Evolutionary conservation across 1,140 invertebrate species (phyloP).

Genomic region (Delia radicum): DNA sequence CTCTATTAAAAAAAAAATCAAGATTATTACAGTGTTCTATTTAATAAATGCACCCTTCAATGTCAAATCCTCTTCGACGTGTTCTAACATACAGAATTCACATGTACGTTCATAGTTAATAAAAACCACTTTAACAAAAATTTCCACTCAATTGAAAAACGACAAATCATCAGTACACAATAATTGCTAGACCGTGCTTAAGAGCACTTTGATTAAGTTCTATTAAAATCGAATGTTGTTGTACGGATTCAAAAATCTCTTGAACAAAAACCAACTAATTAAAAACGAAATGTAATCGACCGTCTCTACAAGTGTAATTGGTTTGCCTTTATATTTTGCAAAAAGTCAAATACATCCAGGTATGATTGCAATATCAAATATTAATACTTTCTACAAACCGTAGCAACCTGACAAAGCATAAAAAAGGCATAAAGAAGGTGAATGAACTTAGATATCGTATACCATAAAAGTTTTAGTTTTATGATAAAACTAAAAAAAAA

Average conservation of each 20-base stretch:
- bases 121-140: neutral
- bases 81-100: neutral
- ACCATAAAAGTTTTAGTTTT: no score
- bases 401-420: no score
- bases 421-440: no score
- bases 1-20: no score
- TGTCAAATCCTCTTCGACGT: no score
- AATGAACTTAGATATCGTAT: no score
- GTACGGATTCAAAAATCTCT: neutral
- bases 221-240: neutral
- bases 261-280: neutral
- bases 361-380: no score
- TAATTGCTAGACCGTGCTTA: constrained; percentile 4
- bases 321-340: neutral
- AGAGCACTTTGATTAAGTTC: neutral
- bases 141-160: constrained; percentile 2
- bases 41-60: no score
- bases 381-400: no score
- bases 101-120: neutral
- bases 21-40: no score
- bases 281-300: neutral
- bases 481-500: no score
- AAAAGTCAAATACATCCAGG: neutral
- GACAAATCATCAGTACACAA: neutral
- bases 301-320: neutral